Base-by-base conservation (phyloP, 2,888 invertebrate species). In the Eutolmus rufibarbis region DNA sequence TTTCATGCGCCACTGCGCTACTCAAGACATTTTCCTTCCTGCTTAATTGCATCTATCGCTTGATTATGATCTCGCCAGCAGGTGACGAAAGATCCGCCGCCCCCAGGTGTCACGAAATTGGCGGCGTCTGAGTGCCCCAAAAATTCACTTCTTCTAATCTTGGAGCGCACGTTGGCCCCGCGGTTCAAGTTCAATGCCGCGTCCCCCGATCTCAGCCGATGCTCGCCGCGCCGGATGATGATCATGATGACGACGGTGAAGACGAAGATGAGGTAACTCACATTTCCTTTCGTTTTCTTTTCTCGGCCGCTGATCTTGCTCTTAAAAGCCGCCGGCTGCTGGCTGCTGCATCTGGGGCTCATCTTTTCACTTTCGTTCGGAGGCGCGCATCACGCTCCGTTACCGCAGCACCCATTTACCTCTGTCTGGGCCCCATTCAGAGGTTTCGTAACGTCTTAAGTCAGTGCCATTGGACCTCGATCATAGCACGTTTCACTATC, bases 171-270 rank as follows among this genome's bases (percentile, higher is more conserved):
- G 16, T n/a, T 28, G 14, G 40, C 16, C 16, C 82, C 51, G 8
- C 19, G 31, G 19, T 74, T 74, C 85, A 87, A 57, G 87, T 87
- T 87, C 87, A 87, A 87, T 85, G 86, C 66, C 85, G 78, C 78
- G 86, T 34, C 46, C 87, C 43, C 87, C 57, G 34, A 66, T 86
- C 77, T 84, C 87, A 16, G 19, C 34, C 66, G 74, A 51, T 51
- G 31, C 16, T 57, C 37, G 34, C 31, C 81, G 31, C 37, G 74
- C 57, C 43, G 74, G 85, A 19, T 43, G 74, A 34, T 46, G 46
- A 37, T 85, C 74, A 14, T 46, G 85, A 85, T 43, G 40, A 31
- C 74, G 66, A 5, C 16, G 57, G 12, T 8, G 16, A 74, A 74
- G 85, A 43, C 28, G 85, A 43, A 46, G 34, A 16, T 78, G 31